Evolutionary conservation across 2,797 vertebrate species (phyloP).

Genomic region (Pangasius krempfi): DNA sequence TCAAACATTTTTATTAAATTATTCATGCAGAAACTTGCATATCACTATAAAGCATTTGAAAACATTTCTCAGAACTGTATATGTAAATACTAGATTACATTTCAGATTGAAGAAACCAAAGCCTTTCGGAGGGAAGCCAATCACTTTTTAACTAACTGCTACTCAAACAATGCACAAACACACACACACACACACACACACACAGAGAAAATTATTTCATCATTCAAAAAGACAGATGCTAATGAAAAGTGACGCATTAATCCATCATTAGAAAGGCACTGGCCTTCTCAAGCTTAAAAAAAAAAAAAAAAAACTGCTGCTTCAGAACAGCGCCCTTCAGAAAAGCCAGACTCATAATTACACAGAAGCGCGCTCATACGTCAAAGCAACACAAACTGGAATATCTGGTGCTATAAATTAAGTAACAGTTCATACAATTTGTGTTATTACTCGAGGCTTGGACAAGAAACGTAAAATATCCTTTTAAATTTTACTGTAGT

Average conservation of each 20-base stretch:
- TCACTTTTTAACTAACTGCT: slow-evolving; percentile 21
- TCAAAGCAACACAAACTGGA: slow-evolving; percentile 39
- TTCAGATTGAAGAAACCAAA: not conserved
- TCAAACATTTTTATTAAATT: not conserved
- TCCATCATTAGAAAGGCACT: slow-evolving; percentile 52
- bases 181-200: not conserved
- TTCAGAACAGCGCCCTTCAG: slow-evolving; percentile 44
- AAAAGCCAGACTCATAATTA: slow-evolving; percentile 32
- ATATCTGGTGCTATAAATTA: slow-evolving; percentile 23
- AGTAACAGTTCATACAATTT: not conserved
- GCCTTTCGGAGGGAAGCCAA: not conserved
- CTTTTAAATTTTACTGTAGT: not conserved
- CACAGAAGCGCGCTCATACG: slow-evolving; percentile 29
- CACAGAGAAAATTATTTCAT: slow-evolving; percentile 52
- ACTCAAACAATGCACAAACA: slow-evolving; percentile 24
- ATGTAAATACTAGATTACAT: not conserved
- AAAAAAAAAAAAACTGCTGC: not conserved
- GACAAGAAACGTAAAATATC: not conserved
- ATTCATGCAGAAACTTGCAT: not conserved
- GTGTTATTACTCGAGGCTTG: not conserved
- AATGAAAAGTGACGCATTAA: slow-evolving; percentile 55
- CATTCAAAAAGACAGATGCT: slow-evolving; percentile 55
- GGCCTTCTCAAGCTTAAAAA: slow-evolving; percentile 23
- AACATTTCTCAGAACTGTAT: too few species aligned
- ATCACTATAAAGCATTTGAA: not conserved